phyloP scores from a whole-genome alignment of 2,113 vertebrate species.

The Pipra filicauda region DNA sequence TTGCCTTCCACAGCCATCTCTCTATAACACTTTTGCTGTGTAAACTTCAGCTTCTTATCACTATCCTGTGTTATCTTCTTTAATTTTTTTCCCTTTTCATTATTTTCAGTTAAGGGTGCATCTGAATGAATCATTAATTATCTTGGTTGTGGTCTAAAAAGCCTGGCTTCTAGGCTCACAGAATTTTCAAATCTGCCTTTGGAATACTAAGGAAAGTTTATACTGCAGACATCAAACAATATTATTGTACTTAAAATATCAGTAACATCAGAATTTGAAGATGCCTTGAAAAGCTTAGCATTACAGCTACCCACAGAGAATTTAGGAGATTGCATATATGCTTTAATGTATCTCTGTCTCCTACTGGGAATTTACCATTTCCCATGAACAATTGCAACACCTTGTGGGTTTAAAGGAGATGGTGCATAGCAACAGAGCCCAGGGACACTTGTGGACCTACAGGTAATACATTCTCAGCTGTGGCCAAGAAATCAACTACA shows the following conservation, averaged over 20 bases:
- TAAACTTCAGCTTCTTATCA: neutral
- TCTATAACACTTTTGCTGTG: neutral
- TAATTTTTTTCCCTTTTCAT: neutral
- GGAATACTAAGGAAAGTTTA: neutral
- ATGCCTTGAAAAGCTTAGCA: neutral
- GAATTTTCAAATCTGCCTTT: neutral
- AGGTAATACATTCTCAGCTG: neutral
- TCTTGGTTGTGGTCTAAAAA: neutral
- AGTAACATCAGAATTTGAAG: neutral
- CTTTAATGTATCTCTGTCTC: neutral
- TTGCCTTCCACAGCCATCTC: neutral
- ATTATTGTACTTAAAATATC: neutral
- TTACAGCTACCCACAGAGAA: neutral
- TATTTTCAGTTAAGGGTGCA: neutral
- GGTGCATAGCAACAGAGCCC: neutral
- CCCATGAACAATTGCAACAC: neutral
- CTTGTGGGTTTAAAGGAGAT: neutral
- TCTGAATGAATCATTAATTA: neutral
- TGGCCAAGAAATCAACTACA: neutral
- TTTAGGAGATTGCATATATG: neutral
- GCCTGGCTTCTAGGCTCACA: neutral
- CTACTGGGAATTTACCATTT: neutral
- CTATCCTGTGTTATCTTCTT: neutral
- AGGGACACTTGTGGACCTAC: neutral
- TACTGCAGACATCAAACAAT: neutral